Conservation (phyloP, 2,797 vertebrate genomes). For the Silurus aristotelis region DNA sequence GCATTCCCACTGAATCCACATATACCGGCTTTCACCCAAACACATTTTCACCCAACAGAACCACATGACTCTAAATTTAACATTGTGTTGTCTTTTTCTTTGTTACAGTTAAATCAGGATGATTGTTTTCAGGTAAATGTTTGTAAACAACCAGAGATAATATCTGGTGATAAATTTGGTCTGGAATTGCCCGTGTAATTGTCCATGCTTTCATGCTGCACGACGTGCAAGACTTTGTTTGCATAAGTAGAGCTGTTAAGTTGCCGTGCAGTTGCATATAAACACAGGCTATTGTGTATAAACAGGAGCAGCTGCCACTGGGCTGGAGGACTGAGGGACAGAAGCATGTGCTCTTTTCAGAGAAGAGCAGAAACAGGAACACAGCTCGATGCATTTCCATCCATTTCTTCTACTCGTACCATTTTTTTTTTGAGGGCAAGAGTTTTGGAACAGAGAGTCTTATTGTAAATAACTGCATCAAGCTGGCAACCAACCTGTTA, state of each 20-base stretch:
- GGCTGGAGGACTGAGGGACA: slow-evolving; percentile 20
- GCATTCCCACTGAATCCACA: slow-evolving; percentile 14
- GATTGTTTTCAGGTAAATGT: slow-evolving; percentile 31
- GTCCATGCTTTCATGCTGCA: slow-evolving; percentile 15
- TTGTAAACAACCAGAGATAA: slow-evolving; percentile 28
- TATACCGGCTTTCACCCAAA: slow-evolving; percentile 36
- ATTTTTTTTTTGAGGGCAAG: too few species aligned
- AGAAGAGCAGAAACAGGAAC: not conserved
- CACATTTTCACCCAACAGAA: slow-evolving; percentile 34
- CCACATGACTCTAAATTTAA: slow-evolving; percentile 25
- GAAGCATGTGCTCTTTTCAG: not conserved
- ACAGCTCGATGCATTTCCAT: not conserved
- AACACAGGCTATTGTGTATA: slow-evolving; percentile 38
- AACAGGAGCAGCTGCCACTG: slow-evolving; percentile 43
- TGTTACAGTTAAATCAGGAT: slow-evolving; percentile 17
- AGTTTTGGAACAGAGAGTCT: too few species aligned
- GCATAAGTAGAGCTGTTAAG: slow-evolving; percentile 31
- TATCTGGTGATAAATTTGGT: slow-evolving; percentile 21
- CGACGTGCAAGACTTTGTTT: slow-evolving; percentile 35
- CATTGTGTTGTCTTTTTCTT: not conserved
- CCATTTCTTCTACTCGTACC: not conserved
- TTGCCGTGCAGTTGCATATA: slow-evolving; percentile 34
- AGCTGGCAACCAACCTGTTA: too few species aligned
- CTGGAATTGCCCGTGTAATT: slow-evolving; percentile 19
- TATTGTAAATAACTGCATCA: too few species aligned